Base-by-base conservation (phyloP, 1,140 invertebrate genomes). In the Hypsibius dujardini region DNA sequence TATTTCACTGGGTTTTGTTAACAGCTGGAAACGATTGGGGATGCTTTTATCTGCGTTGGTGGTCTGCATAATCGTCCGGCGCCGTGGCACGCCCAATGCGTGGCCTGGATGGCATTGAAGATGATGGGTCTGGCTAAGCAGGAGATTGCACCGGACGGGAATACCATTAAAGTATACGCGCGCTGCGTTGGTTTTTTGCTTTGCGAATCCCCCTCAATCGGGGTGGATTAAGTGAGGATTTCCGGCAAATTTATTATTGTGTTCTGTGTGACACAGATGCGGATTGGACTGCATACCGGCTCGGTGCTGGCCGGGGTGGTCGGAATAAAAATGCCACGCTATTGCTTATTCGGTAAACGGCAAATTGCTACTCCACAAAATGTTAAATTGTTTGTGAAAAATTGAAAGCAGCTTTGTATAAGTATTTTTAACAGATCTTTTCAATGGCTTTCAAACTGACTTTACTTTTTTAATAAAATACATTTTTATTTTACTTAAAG, bases 1-100 rank as follows among this genome's bases (percentile, higher is more conserved):
- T 7, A 7, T 7, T 56, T 56, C n/a, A 56, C 50, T 7, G 7
- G n/a, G 50, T 56, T 7, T 56, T 56, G 50, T 56, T 56, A n/a
- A 56, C 76, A 92, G 90, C 91, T 95, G 71, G 93, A 96, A 81
- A 96, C 92, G 50, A 85, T 85, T 69, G 92, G 92, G 0, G 92
- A 95, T 81, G 92, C 92, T 0, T 96, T 95, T 79, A 94, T 92
- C 78, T 90, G 94, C 1, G 91, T 90, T 0, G 90, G 90, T 73
- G 92, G 92, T 1, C 80, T 95, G 3, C 80, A 67, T 42, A 90
- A 95, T 77, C 86, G 87, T 74, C 84, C 84, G 74, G 89, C 87
- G 50, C 81, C 81, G 28, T 90, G 87, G 67, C 92, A 95, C 79
- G 91, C 92, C 3, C 89, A 91, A 72, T 90, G 92, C 81, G 92